Percentiles rank a stretch among this genome's conserved stretches.
Conservation (phyloP, 2,797 vertebrate species). For the Rhinichthys osculus region DNA sequence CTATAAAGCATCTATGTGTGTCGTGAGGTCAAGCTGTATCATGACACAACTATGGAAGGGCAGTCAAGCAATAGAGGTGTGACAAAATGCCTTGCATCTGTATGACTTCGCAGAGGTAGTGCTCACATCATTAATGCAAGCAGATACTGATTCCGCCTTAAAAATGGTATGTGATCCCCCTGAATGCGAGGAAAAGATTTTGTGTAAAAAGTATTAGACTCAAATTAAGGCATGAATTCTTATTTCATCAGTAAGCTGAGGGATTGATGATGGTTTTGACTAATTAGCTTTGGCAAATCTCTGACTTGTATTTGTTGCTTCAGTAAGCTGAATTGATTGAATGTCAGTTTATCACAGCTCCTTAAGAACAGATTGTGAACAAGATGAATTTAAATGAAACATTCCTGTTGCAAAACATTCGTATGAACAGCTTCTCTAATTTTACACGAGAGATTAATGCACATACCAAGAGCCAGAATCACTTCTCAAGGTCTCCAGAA, state of each 20-base stretch:
- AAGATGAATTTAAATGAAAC: constrained; percentile 12
- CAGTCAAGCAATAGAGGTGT: constrained; percentile 38
- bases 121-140: constrained; percentile 23
- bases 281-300: constrained; percentile 35
- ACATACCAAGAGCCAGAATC: neutral
- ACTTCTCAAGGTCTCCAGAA: constrained; percentile 21
- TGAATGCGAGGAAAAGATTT: neutral
- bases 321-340: constrained; percentile 39
- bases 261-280: constrained; percentile 12
- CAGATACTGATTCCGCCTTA: neutral
- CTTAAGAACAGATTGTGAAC: constrained; percentile 14
- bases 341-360: constrained; percentile 36
- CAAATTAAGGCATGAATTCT: neutral
- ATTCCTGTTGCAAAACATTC: neutral
- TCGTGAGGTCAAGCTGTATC: constrained; percentile 18
- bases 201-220: neutral
- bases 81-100: constrained; percentile 23
- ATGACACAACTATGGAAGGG: constrained; percentile 28
- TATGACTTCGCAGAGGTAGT: constrained; percentile 20
- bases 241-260: constrained; percentile 8
- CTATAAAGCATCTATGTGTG: constrained; percentile 14
- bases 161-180: neutral
- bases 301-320: constrained; percentile 30
- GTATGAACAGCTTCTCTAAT: neutral
- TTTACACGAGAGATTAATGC: neutral